Base-by-base conservation (phyloP, 2,888 invertebrate genomes). In the Thereva nobilitata region DNA sequence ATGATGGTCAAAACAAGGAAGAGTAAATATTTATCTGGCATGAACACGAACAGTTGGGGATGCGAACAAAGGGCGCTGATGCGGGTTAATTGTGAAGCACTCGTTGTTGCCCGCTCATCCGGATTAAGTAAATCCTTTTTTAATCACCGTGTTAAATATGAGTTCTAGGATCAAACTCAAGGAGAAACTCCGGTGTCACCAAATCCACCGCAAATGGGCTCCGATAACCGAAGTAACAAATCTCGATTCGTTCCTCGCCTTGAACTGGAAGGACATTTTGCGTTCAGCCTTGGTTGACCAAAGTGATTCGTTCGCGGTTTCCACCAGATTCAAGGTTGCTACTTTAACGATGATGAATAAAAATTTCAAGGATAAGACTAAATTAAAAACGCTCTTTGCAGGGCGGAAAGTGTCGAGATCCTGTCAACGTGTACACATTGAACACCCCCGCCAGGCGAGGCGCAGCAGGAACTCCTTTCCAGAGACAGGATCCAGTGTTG, bases 271-370 rank as follows among this genome's bases (percentile, higher is more conserved):
- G 55, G 55, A 41, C 44, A 53, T 64, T 35, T 44, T 64, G 64
- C 64, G 64, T 64, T 64, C 53, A 9, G 10, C 47, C 10, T 37
- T 44, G 64, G 64, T 64, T 53, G 44, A 53, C 64, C 64, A n/a
- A 44, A 12, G 42, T 42, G 9, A 63, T 63, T 63, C 34, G 35
- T 40, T 41, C 63, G 63, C 53, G 64, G 64, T 64, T 44, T 64
- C 34, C 10, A n/a, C 35, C n/a, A 44, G 23, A 35, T 50, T 8
- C 41, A 61, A 61, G 61, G 61, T 34, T 40, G 23, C 4, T n/a
- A 3, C 10, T 50, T 9, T 34, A 50, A 61, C 10, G 34, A 40
- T 37, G 9, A 37, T 34, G 4, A 12, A n/a, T 5, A 9, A 34
- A 61, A n/a, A 34, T 4, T 10, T 34, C 50, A 61, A 61, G 61